Base-by-base conservation (phyloP, 2,888 invertebrate species). In the Andrena dorsata region DNA sequence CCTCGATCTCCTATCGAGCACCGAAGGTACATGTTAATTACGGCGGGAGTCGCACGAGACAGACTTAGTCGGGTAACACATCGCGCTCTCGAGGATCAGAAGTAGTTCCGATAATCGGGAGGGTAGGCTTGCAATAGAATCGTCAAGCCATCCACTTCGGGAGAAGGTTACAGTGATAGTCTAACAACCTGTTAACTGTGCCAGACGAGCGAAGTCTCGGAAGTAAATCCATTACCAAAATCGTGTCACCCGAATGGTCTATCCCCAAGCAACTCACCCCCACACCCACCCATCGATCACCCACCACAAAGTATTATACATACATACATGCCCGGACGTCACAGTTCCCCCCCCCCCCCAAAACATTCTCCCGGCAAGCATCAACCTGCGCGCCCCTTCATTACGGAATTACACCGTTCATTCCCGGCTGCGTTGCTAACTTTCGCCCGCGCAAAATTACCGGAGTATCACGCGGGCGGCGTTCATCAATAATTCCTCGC, bases 1-100 rank as follows among this genome's bases (percentile, higher is more conserved):
- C 61, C 66, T 77, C 71, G 82, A 82, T 82, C 76, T 82, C 58
- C 68, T 35, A 70, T 70, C 73, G 71, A 74, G 58, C 35, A 63
- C 23, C 76, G 53, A 61, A 28, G 32, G 30, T 60, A 49, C 68
- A 56, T 61, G 51, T 74, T 81, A 74, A 81, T 81, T 81, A 69
- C 65, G 28, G 23, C 53, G 69, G 53, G 32, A 56, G 51, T 56
- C 47, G 35, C n/a, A 10, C 10, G 65, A n/a, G 66, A 68, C 72
- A 30, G 53, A n/a, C 7, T 5, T 5, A n/a, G 23, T 53, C 32
- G 60, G 65, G 58, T 61, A 56, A 66, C 58, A 51, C 10, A 20
- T n/a, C 26, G 16, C 20, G 16, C 35, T 41, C 47, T 13, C 28
- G 28, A 13, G 30, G 35, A 68, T 68, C 23, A 68, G 26, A 35